A percentile compares a stretch with the other conserved stretches of the same genome.
Conservation (phyloP, 1,140 invertebrate species). For the Pseudomyrmex sp. region DNA sequence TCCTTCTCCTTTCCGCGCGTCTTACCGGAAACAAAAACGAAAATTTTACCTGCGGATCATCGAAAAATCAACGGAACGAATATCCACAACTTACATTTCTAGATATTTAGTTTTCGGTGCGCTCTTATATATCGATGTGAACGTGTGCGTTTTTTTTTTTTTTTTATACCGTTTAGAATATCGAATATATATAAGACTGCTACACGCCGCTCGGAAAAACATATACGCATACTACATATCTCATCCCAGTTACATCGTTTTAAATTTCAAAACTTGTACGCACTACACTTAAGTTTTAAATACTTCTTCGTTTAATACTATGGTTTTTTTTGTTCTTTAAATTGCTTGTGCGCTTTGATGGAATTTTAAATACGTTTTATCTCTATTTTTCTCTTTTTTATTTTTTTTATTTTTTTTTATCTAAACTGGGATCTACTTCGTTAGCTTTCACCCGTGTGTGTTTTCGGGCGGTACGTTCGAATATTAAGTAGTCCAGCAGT, state of each 20-base stretch:
- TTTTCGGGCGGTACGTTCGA: constrained; percentile 51
- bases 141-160: constrained; percentile 43
- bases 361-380: constrained; percentile 1
- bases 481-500: constrained; percentile 59
- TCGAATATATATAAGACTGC: constrained; percentile 55
- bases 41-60: no score
- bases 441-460: constrained; percentile 42
- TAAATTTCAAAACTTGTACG: background rate
- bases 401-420: no score
- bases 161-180: constrained; percentile 46
- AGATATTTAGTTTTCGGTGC: constrained; percentile 62
- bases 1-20: background rate
- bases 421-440: constrained; percentile 36
- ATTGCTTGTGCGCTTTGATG: background rate
- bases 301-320: no score
- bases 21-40: no score
- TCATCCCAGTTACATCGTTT: constrained; percentile 29
- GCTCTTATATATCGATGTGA: constrained; percentile 45
- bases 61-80: background rate
- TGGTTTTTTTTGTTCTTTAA: background rate
- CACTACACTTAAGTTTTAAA: background rate
- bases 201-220: constrained; percentile 38
- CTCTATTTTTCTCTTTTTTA: background rate
- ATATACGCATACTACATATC: constrained; percentile 54
- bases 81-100: constrained; percentile 33